These are phyloP conservation scores for Aphelocoma californica DNA, from an alignment of 2,797 vertebrate species.

Conservation along the genomic window DNA sequence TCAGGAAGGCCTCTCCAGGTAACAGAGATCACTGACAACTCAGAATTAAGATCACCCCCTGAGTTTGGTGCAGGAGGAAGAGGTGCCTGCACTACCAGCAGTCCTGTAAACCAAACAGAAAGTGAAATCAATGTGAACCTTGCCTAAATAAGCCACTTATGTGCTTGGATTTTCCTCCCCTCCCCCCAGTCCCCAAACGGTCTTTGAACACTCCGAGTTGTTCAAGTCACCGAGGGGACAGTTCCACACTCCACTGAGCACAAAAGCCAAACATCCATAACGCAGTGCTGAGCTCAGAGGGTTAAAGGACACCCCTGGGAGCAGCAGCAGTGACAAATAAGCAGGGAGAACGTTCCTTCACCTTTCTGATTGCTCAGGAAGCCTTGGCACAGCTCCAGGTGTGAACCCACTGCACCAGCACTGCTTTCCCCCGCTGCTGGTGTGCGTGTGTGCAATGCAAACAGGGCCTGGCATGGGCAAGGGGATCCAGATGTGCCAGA, in stretches of 20 bases:
- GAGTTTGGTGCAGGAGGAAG: neutral
- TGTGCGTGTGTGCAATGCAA: neutral
- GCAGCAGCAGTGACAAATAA: slow-evolving; percentile 33
- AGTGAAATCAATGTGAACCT: slow-evolving; percentile 21
- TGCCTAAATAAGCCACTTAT: slow-evolving; percentile 24
- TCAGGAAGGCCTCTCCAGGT: neutral
- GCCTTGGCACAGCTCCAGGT: neutral
- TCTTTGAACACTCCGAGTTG: slow-evolving; percentile 19
- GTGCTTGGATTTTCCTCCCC: neutral
- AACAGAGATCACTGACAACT: neutral
- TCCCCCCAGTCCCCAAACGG: neutral
- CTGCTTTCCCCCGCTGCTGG: neutral
- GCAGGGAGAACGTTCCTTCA: slow-evolving; percentile 19
- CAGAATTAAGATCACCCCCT: neutral
- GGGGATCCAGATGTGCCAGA: neutral
- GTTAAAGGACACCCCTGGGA: slow-evolving; percentile 4
- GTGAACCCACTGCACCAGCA: slow-evolving; percentile 39
- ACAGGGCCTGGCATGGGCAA: neutral
- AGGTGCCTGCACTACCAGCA: neutral
- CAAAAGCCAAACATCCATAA: slow-evolving; percentile 34
- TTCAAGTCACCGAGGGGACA: slow-evolving; percentile 40
- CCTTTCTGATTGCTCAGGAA: slow-evolving; percentile 59
- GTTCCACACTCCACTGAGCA: slow-evolving; percentile 39
- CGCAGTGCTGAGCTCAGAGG: slow-evolving; percentile 2
- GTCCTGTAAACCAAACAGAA: slow-evolving; percentile 19